These are phyloP conservation scores for Hyperoplus lanceolatus DNA, from an alignment of 2,797 vertebrate species.

Conservation along the genomic window DNA sequence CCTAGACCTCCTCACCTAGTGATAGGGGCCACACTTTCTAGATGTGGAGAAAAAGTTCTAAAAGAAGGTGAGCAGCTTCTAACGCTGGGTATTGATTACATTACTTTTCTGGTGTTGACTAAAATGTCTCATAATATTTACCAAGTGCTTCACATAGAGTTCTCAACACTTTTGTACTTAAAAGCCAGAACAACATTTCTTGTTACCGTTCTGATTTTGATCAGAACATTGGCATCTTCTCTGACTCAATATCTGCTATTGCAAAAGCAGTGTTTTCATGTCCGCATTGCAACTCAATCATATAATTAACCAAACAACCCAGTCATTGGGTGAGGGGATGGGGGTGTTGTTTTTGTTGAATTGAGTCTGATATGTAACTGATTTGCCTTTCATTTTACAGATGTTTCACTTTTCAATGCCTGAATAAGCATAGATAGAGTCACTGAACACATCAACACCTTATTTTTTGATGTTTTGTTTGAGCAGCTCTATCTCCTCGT, in stretches of 20 bases:
- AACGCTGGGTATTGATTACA: neutral
- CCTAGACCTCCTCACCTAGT: neutral
- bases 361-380: slow-evolving; percentile 1
- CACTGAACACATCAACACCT: neutral
- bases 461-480: neutral
- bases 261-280: neutral
- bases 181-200: too few species aligned
- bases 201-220: too few species aligned
- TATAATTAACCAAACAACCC: neutral
- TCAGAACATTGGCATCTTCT: neutral
- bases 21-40: neutral
- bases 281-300: neutral
- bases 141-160: too few species aligned
- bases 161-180: too few species aligned
- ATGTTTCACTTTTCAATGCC: too few species aligned
- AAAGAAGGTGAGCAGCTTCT: neutral
- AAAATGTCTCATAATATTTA: neutral
- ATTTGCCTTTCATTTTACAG: too few species aligned
- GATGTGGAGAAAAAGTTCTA: neutral
- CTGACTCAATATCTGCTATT: neutral
- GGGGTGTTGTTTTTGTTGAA: neutral
- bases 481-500: neutral
- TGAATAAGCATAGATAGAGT: neutral
- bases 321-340: neutral
- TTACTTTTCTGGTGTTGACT: neutral